These are phyloP conservation scores for Cnemophilus loriae DNA, from an alignment of 2,113 vertebrate species.

Conservation along the genomic window DNA sequence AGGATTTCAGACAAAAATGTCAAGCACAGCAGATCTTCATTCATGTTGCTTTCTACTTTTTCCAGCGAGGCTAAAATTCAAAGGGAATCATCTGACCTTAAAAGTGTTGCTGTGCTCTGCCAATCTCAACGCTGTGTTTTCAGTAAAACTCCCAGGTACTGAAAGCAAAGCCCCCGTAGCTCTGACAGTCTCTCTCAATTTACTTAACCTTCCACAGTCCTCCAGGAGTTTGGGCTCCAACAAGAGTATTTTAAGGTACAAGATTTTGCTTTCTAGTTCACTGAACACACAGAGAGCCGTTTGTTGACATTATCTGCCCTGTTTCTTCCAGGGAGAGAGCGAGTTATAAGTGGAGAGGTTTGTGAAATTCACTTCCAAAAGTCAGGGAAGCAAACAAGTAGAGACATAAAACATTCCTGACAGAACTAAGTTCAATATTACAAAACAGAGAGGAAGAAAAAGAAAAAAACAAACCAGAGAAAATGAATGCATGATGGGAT, in stretches of 20 bases:
- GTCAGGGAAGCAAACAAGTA: not conserved
- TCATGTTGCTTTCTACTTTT: not conserved
- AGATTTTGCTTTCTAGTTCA: not conserved
- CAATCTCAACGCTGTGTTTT: not conserved
- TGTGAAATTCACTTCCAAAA: conserved; percentile 5
- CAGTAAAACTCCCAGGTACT: not conserved
- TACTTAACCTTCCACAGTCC: not conserved
- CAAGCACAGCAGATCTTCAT: not conserved
- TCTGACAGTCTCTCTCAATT: not conserved
- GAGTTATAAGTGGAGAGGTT: not conserved
- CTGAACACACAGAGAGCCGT: not conserved
- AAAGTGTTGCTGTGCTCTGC: not conserved
- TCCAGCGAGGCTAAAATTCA: not conserved
- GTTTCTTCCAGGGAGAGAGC: not conserved
- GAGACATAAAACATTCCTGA: not conserved
- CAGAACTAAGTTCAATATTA: not conserved
- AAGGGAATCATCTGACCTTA: not conserved
- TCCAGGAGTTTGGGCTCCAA: not conserved
- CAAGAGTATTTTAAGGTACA: not conserved
- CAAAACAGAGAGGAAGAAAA: not conserved
- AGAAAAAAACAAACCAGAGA: not conserved
- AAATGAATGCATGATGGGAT: not conserved
- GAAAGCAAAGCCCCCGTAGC: not conserved
- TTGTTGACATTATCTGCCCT: conserved; percentile 1
- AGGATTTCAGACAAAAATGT: not conserved